A percentile compares a stretch with the other conserved stretches of the same genome.
Evolutionary conservation across 2,797 vertebrate species (phyloP).

Genomic region (Sebastes diploproa): DNA sequence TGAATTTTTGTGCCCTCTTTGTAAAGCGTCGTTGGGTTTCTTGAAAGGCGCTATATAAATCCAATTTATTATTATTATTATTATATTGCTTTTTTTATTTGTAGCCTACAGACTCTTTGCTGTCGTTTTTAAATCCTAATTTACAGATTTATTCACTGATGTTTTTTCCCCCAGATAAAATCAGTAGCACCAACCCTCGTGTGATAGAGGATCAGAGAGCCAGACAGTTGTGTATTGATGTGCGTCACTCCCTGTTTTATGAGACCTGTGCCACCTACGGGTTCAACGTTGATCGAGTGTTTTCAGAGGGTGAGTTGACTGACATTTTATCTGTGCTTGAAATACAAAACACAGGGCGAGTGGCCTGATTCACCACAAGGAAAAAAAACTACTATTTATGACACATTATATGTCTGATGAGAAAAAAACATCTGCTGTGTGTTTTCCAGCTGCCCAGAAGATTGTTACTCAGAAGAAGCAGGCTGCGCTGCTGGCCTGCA

Average conservation of each 20-base stretch:
- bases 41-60: too few relatives aligned
- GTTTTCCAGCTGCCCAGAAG: slow-evolving; percentile 89
- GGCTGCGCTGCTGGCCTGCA: slow-evolving; percentile 91
- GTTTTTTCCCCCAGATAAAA: slow-evolving; percentile 84
- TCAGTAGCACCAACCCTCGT: slow-evolving; percentile 90
- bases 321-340: not conserved
- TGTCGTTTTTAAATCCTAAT: not conserved
- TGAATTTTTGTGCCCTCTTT: too few relatives aligned
- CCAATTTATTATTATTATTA: too few relatives aligned
- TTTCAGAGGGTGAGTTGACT: slow-evolving; percentile 87
- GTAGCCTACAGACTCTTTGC: not conserved
- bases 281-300: slow-evolving; percentile 96
- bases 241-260: slow-evolving; percentile 91
- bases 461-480: slow-evolving; percentile 90
- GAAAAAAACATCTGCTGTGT: not conserved
- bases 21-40: too few relatives aligned
- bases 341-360: not conserved
- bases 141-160: not conserved
- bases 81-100: not conserved
- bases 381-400: not conserved
- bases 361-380: not conserved
- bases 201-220: slow-evolving; percentile 92
- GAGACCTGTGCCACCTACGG: slow-evolving; percentile 98
- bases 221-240: slow-evolving; percentile 84
- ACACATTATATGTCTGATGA: not conserved